Evolutionary conservation across 2,888 invertebrate genomes (phyloP).

Genomic region (Euproctis similis): DNA sequence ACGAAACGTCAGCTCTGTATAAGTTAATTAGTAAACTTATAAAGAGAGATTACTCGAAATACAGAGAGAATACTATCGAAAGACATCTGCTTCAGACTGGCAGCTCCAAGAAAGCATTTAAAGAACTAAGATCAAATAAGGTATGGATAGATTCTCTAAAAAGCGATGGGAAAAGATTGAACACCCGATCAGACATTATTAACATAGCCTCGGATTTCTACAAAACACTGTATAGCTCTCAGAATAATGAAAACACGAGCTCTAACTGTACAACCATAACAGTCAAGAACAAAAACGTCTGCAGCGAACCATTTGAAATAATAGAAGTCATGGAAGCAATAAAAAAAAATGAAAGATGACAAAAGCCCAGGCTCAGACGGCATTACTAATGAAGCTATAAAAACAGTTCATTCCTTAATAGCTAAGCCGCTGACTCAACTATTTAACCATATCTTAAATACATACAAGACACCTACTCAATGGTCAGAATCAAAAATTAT

Average conservation of each 20-base stretch:
- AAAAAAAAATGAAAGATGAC: conserved; percentile 2
- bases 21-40: conserved; percentile 7
- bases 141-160: no score
- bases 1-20: conserved; percentile 6
- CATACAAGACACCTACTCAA: conserved; percentile 2
- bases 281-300: not conserved
- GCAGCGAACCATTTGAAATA: not conserved
- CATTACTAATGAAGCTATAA: no score
- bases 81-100: conserved; percentile 3
- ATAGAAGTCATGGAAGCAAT: conserved; percentile 2
- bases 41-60: conserved; percentile 4
- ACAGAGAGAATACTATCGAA: conserved; percentile 4
- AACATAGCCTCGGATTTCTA: not conserved
- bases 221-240: not conserved
- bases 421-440: not conserved
- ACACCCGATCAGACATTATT: no score
- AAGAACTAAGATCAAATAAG: conserved; percentile 1
- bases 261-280: not conserved
- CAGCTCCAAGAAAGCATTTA: conserved; percentile 7
- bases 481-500: conserved; percentile 5
- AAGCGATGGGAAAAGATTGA: no score
- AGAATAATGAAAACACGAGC: not conserved
- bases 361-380: conserved; percentile 5
- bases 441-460: conserved; percentile 3
- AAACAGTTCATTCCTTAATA: not conserved